A percentile compares a stretch with the other conserved stretches of the same genome.
These are phyloP conservation scores for Mesoclemmys tuberculata DNA, from an alignment of 2,113 vertebrate genomes.

Conservation along the genomic window DNA sequence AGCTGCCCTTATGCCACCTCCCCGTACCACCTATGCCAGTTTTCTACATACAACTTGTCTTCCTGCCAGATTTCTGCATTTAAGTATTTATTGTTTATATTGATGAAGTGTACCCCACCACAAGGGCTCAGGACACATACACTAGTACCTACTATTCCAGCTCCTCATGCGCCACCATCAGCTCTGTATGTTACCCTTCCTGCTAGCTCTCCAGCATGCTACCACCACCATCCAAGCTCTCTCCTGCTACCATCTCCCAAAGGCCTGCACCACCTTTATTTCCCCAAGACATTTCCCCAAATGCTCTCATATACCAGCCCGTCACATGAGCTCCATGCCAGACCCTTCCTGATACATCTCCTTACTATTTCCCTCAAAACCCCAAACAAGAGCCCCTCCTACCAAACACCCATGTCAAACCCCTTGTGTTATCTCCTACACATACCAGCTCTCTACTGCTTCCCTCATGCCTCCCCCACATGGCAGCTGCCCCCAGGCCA, in stretches of 20 bases:
- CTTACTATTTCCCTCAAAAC: not conserved
- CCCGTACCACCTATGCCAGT: not conserved
- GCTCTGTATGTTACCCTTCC: not conserved
- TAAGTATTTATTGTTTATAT: not conserved
- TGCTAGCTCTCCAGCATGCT: not conserved
- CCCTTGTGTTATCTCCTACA: not conserved
- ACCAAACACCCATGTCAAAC: not conserved
- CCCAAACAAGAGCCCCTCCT: not conserved
- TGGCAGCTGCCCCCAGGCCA: not conserved
- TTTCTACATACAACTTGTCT: not conserved
- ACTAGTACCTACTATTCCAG: not conserved
- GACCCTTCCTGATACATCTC: not conserved
- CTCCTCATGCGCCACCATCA: not conserved
- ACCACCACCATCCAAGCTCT: not conserved
- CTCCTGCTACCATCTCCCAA: not conserved
- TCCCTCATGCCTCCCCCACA: not conserved
- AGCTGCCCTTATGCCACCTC: not conserved
- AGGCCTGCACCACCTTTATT: not conserved
- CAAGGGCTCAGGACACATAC: not conserved
- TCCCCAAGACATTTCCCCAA: not conserved
- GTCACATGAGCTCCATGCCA: not conserved
- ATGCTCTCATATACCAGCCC: not conserved
- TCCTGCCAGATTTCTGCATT: not conserved
- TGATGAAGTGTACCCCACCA: not conserved
- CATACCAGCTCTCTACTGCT: not conserved